These are phyloP conservation scores for Drosophila anceps DNA, from an alignment of 2,888 invertebrate species.

Conservation along the genomic window DNA sequence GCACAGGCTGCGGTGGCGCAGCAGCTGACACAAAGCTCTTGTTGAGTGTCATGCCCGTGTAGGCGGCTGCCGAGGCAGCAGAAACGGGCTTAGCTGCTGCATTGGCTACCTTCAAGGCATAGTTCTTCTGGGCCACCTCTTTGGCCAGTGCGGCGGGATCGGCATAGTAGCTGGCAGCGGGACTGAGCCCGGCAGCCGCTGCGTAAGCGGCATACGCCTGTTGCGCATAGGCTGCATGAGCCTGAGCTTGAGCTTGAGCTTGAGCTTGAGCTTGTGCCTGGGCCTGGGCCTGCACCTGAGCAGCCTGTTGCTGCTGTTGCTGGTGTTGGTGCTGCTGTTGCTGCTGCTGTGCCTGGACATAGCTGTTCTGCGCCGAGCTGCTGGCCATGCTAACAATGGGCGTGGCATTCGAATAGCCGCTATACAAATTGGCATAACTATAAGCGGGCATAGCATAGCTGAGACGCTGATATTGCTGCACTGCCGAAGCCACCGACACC, in stretches of 20 bases:
- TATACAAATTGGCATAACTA: slow-evolving; percentile 62
- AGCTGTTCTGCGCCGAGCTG: slow-evolving; percentile 40
- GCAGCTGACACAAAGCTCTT: slow-evolving; percentile 84
- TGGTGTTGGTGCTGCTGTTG: slow-evolving; percentile 47
- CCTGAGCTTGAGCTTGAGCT: slow-evolving; percentile 66
- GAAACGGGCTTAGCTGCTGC: slow-evolving; percentile 49
- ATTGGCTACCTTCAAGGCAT: slow-evolving; percentile 89
- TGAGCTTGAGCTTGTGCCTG: slow-evolving; percentile 61
- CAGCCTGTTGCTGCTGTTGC: slow-evolving; percentile 42
- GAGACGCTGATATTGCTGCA: slow-evolving; percentile 63
- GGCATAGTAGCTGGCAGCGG: slow-evolving; percentile 55
- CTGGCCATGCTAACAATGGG: slow-evolving; percentile 64
- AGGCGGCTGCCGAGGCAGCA: slow-evolving; percentile 86
- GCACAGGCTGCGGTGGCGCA: slow-evolving; percentile 57
- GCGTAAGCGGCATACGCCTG: slow-evolving; percentile 73
- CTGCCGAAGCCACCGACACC: slow-evolving; percentile 46
- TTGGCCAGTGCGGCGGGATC: slow-evolving; percentile 91
- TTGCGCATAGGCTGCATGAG: slow-evolving; percentile 67
- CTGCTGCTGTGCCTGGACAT: slow-evolving; percentile 65
- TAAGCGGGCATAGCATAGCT: slow-evolving; percentile 71
- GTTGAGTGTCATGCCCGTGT: slow-evolving; percentile 90
- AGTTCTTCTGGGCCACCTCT: slow-evolving; percentile 93
- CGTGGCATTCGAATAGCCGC: slow-evolving; percentile 63
- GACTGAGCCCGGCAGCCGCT: slow-evolving; percentile 74
- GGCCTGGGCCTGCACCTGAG: slow-evolving; percentile 47